These are phyloP conservation scores for Drosophila pseudoobscura DNA, from an alignment of 1,140 invertebrate genomes.

Conservation along the genomic window DNA sequence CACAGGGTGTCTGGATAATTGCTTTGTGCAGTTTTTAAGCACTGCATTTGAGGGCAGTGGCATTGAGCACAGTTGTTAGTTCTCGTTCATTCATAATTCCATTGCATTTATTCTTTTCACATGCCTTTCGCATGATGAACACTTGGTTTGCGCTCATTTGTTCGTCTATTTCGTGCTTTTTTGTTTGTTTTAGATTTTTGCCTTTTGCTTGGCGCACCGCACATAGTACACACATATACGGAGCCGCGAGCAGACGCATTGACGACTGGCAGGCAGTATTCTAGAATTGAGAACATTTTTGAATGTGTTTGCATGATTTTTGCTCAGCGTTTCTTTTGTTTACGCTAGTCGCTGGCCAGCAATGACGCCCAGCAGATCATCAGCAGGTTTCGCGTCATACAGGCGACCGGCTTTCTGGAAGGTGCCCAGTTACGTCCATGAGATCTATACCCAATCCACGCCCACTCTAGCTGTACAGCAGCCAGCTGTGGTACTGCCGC, in stretches of 20 bases:
- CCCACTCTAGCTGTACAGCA: slow-evolving; percentile 1
- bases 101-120: slow-evolving; percentile 12
- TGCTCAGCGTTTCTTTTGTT: slow-evolving; percentile 68
- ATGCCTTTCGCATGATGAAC: slow-evolving; percentile 33
- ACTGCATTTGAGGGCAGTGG: background rate
- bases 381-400: slow-evolving; percentile 78
- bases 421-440: slow-evolving; percentile 83
- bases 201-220: slow-evolving; percentile 31
- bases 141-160: slow-evolving; percentile 31
- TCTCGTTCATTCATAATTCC: slow-evolving; percentile 26
- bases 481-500: background rate
- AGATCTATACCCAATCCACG: slow-evolving; percentile 19
- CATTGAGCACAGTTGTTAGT: slow-evolving; percentile 4
- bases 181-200: slow-evolving; percentile 34
- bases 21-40: background rate
- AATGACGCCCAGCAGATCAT: slow-evolving; percentile 76
- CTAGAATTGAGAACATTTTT: slow-evolving; percentile 38
- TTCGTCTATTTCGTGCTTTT: slow-evolving; percentile 10
- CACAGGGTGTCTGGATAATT: no score
- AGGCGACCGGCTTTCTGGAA: slow-evolving; percentile 87
- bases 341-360: slow-evolving; percentile 75
- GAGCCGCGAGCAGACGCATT: slow-evolving; percentile 65
- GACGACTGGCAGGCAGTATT: slow-evolving; percentile 31
- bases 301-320: slow-evolving; percentile 60
- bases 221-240: slow-evolving; percentile 48